Conservation (phyloP, 2,888 invertebrate genomes). For the Galeopsomyia nigrocyanea region DNA sequence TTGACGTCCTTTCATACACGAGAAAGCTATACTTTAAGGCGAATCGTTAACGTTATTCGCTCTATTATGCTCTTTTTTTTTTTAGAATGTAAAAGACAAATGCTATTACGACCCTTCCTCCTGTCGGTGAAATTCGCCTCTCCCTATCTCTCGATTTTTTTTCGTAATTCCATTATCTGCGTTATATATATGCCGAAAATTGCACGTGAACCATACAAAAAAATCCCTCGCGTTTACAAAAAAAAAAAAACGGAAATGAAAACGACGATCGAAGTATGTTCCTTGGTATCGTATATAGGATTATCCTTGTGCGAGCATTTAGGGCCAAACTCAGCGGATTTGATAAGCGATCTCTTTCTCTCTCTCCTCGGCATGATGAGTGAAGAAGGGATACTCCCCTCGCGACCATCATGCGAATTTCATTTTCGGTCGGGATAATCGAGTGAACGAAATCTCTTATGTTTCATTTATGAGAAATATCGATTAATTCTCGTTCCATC, state of each 20-base stretch:
- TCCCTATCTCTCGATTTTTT: background rate
- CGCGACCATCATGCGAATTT: conserved; percentile 30
- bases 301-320: conserved; percentile 43
- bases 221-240: background rate
- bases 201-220: background rate
- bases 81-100: background rate
- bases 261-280: background rate
- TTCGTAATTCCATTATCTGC: too few relatives aligned
- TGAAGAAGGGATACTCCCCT: conserved; percentile 26
- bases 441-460: background rate
- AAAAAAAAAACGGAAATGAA: background rate
- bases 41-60: too few relatives aligned
- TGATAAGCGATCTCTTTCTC: conserved; percentile 39
- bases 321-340: conserved; percentile 38
- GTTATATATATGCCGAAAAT: too few relatives aligned
- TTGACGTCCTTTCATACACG: too few relatives aligned
- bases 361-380: too few relatives aligned
- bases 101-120: background rate
- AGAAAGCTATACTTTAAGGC: too few relatives aligned
- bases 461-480: too few relatives aligned
- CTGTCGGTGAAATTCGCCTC: background rate
- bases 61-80: too few relatives aligned
- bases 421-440: conserved; percentile 41
- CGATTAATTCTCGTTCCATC: too few relatives aligned
- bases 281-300: conserved; percentile 38